These are phyloP conservation scores for Melikaiella ostensackeni DNA, from an alignment of 2,888 invertebrate species.

Conservation along the genomic window DNA sequence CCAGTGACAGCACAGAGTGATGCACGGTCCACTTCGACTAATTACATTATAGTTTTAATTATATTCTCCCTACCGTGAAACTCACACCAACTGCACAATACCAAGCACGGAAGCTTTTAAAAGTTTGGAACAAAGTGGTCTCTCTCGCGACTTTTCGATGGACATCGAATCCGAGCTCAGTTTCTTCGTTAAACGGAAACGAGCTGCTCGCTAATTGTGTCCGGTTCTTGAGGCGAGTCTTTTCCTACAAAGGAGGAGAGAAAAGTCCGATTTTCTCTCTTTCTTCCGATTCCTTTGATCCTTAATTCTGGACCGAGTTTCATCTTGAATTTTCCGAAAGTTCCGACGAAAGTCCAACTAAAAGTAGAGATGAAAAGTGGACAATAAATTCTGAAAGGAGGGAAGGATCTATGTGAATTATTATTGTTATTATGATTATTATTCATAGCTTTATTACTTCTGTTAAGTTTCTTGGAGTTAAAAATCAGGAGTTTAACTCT, in stretches of 20 bases:
- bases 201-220: conserved; percentile 37
- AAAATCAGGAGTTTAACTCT: conserved; percentile 35
- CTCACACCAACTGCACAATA: conserved; percentile 14
- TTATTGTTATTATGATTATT: conserved; percentile 12
- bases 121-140: conserved; percentile 15
- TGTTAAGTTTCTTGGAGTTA: background rate
- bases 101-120: conserved; percentile 21
- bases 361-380: conserved; percentile 19
- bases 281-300: conserved; percentile 4
- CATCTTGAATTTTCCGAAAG: conserved; percentile 14
- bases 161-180: conserved; percentile 16
- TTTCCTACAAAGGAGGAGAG: conserved; percentile 10
- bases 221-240: conserved; percentile 32
- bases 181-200: conserved; percentile 31
- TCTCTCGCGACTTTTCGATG: conserved; percentile 21
- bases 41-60: conserved; percentile 25
- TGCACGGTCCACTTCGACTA: conserved; percentile 16
- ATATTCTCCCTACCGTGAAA: conserved; percentile 9
- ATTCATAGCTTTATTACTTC: conserved; percentile 20
- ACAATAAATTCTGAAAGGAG: conserved; percentile 4
- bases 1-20: conserved; percentile 1
- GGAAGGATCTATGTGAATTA: conserved; percentile 4
- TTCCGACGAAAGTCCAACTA: conserved; percentile 21
- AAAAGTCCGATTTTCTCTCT: conserved; percentile 11
- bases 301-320: background rate